Evolutionary conservation across 2,113 vertebrate species (phyloP).

Genomic region (Passer montanus): DNA sequence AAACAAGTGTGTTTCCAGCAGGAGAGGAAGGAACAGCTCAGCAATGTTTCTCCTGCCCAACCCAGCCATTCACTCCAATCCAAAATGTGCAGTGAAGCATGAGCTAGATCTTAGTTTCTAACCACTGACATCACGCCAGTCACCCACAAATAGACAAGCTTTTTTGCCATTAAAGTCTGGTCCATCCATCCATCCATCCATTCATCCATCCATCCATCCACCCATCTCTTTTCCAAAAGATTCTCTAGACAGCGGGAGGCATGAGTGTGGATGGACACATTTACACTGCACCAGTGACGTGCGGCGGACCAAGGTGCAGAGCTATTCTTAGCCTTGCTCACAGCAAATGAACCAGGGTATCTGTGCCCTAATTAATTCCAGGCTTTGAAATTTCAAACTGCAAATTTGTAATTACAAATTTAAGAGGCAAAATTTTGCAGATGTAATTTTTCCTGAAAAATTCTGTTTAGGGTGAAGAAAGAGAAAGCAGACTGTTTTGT

Average conservation of each 20-base stretch:
- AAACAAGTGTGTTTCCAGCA: background rate
- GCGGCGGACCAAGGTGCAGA: background rate
- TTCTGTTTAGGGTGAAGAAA: background rate
- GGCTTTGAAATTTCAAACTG: background rate
- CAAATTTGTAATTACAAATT: background rate
- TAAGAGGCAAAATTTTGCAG: background rate
- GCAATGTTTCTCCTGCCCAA: background rate
- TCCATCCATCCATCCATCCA: too few relatives aligned
- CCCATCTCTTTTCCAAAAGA: background rate
- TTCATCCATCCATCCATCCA: too few relatives aligned
- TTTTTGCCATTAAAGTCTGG: background rate
- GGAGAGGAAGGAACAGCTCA: background rate
- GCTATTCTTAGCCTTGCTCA: background rate
- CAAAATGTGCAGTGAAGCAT: background rate
- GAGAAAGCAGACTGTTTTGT: background rate
- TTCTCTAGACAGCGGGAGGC: background rate
- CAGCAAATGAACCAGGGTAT: background rate
- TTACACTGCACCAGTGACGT: accelerated
- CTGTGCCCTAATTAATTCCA: background rate
- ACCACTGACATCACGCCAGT: background rate
- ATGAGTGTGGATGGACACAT: accelerated
- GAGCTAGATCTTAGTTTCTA: background rate
- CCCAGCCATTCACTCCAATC: background rate
- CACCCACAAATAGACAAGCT: background rate
- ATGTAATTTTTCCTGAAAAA: background rate